Percentiles rank a stretch among this genome's conserved stretches.
phyloP scores from a whole-genome alignment of 2,888 invertebrate species.

The Drosophila neutralis region DNA sequence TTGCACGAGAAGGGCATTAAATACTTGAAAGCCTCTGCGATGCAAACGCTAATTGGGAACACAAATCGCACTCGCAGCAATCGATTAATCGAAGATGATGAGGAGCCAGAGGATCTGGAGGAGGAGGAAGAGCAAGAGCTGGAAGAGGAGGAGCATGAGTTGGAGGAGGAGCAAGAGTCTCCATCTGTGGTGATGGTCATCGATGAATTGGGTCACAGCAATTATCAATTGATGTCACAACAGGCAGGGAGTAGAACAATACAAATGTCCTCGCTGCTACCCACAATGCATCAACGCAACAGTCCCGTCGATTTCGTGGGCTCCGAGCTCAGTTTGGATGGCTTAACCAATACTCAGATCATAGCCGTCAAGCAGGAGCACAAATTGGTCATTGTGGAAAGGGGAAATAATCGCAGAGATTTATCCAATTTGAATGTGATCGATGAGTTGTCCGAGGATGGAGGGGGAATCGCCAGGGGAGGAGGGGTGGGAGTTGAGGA shows the following conservation, averaged over 20 bases:
- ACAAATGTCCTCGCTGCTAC: slow-evolving; percentile 50
- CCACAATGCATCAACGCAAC: slow-evolving; percentile 50
- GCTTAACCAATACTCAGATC: slow-evolving; percentile 62
- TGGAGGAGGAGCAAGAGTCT: slow-evolving; percentile 54
- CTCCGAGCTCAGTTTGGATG: slow-evolving; percentile 77
- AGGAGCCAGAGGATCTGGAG: background rate
- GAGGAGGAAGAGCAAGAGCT: slow-evolving; percentile 9
- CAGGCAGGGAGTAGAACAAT: slow-evolving; percentile 45
- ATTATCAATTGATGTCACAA: slow-evolving; percentile 65
- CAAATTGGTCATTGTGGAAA: slow-evolving; percentile 71
- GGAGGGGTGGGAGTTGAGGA: slow-evolving; percentile 52
- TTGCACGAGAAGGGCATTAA: slow-evolving; percentile 16
- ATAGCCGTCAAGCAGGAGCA: slow-evolving; percentile 80
- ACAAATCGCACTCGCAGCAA: slow-evolving; percentile 2
- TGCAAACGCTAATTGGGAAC: slow-evolving; percentile 42
- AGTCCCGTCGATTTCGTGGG: slow-evolving; percentile 78
- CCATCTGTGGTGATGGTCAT: slow-evolving; percentile 83
- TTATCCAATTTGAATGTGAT: slow-evolving; percentile 42
- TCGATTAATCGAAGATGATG: background rate
- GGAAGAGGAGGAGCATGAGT: slow-evolving; percentile 8
- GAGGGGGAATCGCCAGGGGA: slow-evolving; percentile 14
- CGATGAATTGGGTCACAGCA: slow-evolving; percentile 70
- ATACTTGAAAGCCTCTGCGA: slow-evolving; percentile 13
- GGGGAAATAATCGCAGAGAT: slow-evolving; percentile 6
- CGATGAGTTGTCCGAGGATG: slow-evolving; percentile 76